phyloP scores from a whole-genome alignment of 2,797 vertebrate species.

The Tympanoctomys barrerae region DNA sequence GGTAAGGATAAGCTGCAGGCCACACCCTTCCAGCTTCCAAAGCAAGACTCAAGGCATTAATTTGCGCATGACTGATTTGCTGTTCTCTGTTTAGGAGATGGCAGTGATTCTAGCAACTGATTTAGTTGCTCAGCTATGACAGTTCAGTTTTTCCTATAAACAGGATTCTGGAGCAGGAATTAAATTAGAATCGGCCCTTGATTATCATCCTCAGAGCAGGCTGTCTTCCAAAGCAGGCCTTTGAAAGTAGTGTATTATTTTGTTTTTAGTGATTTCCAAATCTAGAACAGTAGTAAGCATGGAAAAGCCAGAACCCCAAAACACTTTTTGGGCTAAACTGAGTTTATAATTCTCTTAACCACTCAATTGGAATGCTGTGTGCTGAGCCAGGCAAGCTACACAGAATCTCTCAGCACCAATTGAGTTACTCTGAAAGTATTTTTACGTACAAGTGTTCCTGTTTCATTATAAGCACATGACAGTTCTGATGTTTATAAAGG shows the following conservation, averaged over 20 bases:
- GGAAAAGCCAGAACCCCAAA: neutral
- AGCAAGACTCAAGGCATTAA: neutral
- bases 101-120: neutral
- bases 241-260: neutral
- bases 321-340: neutral
- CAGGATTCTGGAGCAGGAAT: neutral
- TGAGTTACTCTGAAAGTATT: neutral
- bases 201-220: neutral
- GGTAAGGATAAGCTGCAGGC: neutral
- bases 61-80: neutral
- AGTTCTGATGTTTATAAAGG: slow-evolving; percentile 50
- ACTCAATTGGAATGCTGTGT: neutral
- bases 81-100: neutral
- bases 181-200: neutral
- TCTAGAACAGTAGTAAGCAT: neutral
- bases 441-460: slow-evolving; percentile 27
- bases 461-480: slow-evolving; percentile 8
- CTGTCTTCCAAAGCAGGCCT: neutral
- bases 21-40: neutral
- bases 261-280: neutral
- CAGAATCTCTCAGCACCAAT: neutral
- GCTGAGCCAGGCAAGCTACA: neutral
- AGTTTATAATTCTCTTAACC: neutral
- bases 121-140: too few species aligned
- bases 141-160: neutral